Percentiles rank a stretch among this genome's conserved stretches.
phyloP scores from a whole-genome alignment of 1,140 invertebrate species.

The Subanguina moxae region DNA sequence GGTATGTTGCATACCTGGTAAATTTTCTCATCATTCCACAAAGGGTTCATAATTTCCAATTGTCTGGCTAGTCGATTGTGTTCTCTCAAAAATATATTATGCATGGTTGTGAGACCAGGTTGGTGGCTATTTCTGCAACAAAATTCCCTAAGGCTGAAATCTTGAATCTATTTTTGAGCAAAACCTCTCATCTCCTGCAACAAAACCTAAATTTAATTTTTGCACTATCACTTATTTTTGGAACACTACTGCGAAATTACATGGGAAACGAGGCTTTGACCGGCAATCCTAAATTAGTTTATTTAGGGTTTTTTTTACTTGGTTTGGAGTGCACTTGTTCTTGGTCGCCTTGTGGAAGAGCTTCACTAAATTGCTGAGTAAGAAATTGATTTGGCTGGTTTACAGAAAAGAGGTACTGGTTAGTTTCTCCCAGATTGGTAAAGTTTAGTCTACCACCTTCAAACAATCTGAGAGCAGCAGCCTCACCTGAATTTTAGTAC shows the following conservation, averaged over 20 bases:
- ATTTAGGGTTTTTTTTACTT: no score
- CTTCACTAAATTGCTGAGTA: constrained; percentile 24
- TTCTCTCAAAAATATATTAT: constrained; percentile 69
- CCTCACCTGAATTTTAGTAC: constrained; percentile 63
- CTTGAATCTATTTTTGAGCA: no score
- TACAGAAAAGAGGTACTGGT: constrained; percentile 22
- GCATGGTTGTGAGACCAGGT: constrained; percentile 67
- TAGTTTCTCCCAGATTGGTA: constrained; percentile 44
- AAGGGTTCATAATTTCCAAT: constrained; percentile 65
- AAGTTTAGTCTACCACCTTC: constrained; percentile 47
- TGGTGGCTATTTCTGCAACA: constrained; percentile 77
- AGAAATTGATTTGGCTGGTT: not conserved
- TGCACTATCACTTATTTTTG: no score
- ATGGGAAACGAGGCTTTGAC: constrained; percentile 45
- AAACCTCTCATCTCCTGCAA: constrained; percentile 72
- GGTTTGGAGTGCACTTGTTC: constrained; percentile 24
- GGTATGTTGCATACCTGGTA: constrained; percentile 37
- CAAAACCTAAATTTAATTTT: constrained; percentile 32
- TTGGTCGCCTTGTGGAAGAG: constrained; percentile 46
- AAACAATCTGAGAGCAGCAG: constrained; percentile 66
- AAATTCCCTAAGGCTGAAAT: no score
- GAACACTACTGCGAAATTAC: not conserved
- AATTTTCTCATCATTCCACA: constrained; percentile 60
- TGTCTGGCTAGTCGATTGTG: constrained; percentile 78
- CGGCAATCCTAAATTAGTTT: constrained; percentile 42